Conservation (phyloP, 2,797 vertebrate species). For the Hylomyscus alleni region DNA sequence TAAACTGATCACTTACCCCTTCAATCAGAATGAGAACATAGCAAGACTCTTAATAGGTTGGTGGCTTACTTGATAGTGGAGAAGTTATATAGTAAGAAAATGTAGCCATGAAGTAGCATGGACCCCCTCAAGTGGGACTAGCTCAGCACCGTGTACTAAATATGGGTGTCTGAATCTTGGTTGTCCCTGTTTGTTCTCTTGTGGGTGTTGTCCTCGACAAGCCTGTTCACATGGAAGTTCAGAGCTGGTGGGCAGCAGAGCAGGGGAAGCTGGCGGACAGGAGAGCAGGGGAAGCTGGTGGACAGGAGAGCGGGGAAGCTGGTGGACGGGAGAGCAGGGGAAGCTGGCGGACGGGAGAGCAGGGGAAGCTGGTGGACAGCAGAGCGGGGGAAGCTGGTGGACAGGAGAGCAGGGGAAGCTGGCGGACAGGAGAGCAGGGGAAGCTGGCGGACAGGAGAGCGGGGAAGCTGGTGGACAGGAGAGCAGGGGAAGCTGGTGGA, state of each 20-base stretch:
- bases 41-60: constrained; percentile 14
- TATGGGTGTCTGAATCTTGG: neutral
- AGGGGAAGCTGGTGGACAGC: neutral
- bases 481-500: neutral
- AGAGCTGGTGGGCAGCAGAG: neutral
- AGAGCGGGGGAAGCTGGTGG: too few species aligned
- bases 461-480: neutral
- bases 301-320: too few species aligned
- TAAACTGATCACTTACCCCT: constrained; percentile 45
- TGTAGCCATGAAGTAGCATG: neutral
- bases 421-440: neutral
- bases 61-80: constrained; percentile 7
- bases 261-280: neutral
- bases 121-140: neutral
- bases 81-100: neutral
- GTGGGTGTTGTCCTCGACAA: neutral
- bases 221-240: neutral
- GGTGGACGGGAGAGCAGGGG: neutral
- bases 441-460: neutral
- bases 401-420: neutral
- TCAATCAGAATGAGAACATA: constrained; percentile 41
- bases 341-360: neutral
- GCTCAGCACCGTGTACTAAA: neutral
- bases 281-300: neutral
- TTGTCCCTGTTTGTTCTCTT: neutral